Conservation (phyloP, 2,113 vertebrate species). For the Gnathonemus echidnorhynchus region DNA sequence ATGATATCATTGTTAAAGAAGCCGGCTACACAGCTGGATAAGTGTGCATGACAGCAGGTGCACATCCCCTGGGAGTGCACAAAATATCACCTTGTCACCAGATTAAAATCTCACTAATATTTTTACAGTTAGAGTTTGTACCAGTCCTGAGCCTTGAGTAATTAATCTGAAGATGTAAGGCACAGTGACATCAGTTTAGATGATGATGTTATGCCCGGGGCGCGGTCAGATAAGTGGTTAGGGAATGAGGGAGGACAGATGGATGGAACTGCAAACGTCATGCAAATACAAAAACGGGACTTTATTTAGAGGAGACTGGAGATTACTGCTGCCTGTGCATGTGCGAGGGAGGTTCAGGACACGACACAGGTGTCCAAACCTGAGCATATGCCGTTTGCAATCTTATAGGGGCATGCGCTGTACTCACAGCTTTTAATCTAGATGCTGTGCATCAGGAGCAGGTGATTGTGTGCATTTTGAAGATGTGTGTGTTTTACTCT, state of each 20-base stretch:
- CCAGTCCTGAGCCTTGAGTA: background rate
- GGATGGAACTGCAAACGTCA: background rate
- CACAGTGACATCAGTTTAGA: background rate
- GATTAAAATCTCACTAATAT: background rate
- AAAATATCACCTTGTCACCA: background rate
- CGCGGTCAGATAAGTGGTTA: background rate
- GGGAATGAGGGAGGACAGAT: background rate
- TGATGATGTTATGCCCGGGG: background rate
- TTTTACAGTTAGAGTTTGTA: background rate
- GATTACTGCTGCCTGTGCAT: background rate
- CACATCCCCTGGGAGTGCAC: background rate
- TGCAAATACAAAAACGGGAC: background rate
- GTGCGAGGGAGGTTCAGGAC: background rate
- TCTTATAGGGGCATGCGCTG: background rate
- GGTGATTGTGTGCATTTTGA: background rate
- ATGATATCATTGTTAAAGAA: background rate
- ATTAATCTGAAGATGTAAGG: background rate
- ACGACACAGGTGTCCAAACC: background rate
- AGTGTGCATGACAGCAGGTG: background rate
- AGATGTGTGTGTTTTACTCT: background rate
- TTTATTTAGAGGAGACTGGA: background rate
- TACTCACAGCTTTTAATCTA: background rate
- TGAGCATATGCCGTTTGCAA: background rate
- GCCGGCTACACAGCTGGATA: background rate
- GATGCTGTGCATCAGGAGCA: background rate